Evolutionary conservation across 1,140 invertebrate species (phyloP).

Genomic region (Theocolax elegans): DNA sequence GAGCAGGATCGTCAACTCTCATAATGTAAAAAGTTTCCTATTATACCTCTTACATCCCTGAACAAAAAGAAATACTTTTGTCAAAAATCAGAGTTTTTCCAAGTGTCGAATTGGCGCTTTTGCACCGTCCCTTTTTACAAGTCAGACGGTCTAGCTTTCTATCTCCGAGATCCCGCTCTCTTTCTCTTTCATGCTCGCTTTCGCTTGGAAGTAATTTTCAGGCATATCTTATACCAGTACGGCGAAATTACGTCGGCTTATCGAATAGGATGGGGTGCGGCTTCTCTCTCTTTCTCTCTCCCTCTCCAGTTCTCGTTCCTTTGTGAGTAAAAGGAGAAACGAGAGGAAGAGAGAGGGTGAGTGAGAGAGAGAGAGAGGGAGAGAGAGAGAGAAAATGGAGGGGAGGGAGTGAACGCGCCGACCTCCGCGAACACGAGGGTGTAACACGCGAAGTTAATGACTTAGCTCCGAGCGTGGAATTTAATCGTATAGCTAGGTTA

Average conservation of each 20-base stretch:
- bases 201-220: slow-evolving; percentile 45
- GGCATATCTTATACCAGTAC: slow-evolving; percentile 44
- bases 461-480: slow-evolving; percentile 38
- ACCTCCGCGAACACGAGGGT: slow-evolving; percentile 28
- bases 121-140: neutral
- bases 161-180: neutral
- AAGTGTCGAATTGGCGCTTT: too few species aligned
- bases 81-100: too few species aligned
- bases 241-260: slow-evolving; percentile 46
- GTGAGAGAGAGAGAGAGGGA: slow-evolving; percentile 9
- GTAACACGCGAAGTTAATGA: slow-evolving; percentile 44
- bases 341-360: slow-evolving; percentile 32
- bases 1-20: too few species aligned
- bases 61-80: too few species aligned
- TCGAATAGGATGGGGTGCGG: slow-evolving; percentile 32
- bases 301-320: slow-evolving; percentile 11
- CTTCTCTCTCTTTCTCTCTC: slow-evolving; percentile 4
- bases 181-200: neutral
- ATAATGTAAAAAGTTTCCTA: too few species aligned
- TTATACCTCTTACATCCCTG: too few species aligned
- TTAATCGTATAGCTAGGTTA: slow-evolving; percentile 27
- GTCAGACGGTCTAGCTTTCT: too few species aligned
- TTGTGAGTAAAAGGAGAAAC: neutral
- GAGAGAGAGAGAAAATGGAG: slow-evolving; percentile 30
- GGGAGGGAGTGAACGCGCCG: slow-evolving; percentile 11